Base-by-base conservation (phyloP, 2,888 invertebrate genomes). In the Volucella inanis region DNA sequence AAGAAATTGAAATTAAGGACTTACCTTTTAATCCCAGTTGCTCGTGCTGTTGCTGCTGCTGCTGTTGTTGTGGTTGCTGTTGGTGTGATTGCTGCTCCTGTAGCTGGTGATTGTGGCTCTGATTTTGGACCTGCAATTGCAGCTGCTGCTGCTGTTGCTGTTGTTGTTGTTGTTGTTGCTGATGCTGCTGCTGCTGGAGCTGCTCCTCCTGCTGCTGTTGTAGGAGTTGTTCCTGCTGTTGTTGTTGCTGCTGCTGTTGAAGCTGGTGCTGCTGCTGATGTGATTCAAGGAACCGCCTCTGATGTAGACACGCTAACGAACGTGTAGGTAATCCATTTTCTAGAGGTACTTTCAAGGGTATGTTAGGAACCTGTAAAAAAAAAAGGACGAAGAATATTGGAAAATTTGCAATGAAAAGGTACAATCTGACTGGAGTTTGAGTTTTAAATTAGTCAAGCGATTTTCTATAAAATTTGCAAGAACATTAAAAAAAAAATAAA, bases 301-400 rank as follows among this genome's bases (percentile, higher is more conserved):
- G 91, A 90, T 92, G 91, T 87, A 90, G 87, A 88, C 92, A 92
- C 79, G 89, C 87, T 88, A 90, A 87, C 87, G 89, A 88, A 87
- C 83, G 88, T 87, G 87, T 77, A 82, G 88, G 85, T 87, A 88
- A 88, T 88, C 87, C 88, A 88, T 89, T 89, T 88, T 90, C 89
- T 83, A 89, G 88, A 88, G 89, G 88, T 88, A 89, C 88, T 89
- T 90, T 90, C 88, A 91, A 88, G 88, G 89, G 90, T 89, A 90
- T 89, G 88, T 92, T 92, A 90, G 92, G 92, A 90, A 92, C 91
- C 92, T 92, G 89, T 50, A 57, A 75, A 67, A 43, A 72, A 57
- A 75, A 67, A 43, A 72, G 59, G 49, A 41, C 18, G 18, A 68
- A 67, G 70, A 71, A 77, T 81, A 78, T 78, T 87, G 78, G 50